Evolutionary conservation across 2,797 vertebrate species (phyloP).

Genomic region (Falco concolor): DNA sequence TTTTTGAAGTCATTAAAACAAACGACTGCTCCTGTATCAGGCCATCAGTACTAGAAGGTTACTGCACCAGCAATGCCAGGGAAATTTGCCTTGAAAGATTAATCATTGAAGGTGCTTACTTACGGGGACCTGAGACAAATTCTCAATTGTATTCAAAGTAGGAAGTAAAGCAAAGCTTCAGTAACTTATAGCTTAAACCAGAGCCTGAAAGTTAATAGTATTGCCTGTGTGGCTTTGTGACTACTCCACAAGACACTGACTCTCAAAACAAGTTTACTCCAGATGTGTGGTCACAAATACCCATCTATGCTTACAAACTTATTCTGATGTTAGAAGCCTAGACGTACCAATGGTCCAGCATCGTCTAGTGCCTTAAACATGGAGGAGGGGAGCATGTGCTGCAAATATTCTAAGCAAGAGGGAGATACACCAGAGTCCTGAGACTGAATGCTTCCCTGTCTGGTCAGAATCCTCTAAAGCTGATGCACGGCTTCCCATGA

Average conservation of each 20-base stretch:
- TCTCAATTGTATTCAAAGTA: background rate
- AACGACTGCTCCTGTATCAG: background rate
- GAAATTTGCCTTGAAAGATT: background rate
- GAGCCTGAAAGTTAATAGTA: background rate
- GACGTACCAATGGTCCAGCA: background rate
- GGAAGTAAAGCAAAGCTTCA: background rate
- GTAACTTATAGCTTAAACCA: background rate
- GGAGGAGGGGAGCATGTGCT: background rate
- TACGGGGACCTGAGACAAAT: background rate
- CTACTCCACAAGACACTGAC: background rate
- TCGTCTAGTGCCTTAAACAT: background rate
- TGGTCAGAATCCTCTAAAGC: background rate
- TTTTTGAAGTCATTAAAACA: background rate
- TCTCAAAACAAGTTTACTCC: background rate
- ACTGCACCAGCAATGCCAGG: background rate
- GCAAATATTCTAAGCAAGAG: background rate
- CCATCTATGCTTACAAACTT: background rate
- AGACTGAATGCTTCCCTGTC: background rate
- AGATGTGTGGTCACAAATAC: background rate
- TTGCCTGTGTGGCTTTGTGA: background rate
- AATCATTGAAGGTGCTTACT: background rate
- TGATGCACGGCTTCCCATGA: background rate
- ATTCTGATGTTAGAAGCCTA: background rate
- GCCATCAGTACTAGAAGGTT: background rate
- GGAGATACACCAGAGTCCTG: background rate